Conservation (phyloP, 2,113 vertebrate genomes). For the Stegostoma tigrinum region DNA sequence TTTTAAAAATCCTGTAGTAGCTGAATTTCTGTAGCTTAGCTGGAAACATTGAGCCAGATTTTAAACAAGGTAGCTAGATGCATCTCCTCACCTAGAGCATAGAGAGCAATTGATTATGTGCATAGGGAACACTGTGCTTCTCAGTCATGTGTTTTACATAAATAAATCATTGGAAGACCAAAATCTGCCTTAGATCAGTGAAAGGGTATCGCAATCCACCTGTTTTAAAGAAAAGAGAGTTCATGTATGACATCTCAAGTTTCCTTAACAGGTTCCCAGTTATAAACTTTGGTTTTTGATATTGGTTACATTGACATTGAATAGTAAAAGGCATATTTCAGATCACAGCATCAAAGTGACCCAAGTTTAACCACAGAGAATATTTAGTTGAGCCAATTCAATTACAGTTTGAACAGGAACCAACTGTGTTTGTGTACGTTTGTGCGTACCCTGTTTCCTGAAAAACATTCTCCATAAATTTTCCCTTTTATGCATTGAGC, state of each 20-base stretch:
- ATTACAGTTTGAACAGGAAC: too few species aligned
- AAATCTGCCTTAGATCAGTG: neutral
- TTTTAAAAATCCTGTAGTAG: neutral
- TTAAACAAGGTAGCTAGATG: neutral
- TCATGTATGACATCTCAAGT: neutral
- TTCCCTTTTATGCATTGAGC: neutral
- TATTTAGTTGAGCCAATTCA: too few species aligned
- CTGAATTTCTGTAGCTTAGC: neutral
- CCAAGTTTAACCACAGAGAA: too few species aligned
- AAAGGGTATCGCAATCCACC: too few species aligned
- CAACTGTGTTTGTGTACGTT: too few species aligned
- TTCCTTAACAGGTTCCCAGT: neutral
- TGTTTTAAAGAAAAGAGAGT: too few species aligned
- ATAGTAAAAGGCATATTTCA: too few species aligned
- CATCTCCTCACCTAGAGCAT: neutral
- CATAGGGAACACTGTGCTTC: neutral
- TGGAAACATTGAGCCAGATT: neutral
- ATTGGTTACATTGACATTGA: too few species aligned
- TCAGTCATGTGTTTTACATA: neutral
- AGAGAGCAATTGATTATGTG: too few species aligned
- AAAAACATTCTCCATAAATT: neutral
- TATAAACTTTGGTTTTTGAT: too few species aligned
- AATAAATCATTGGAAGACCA: neutral
- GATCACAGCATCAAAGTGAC: too few species aligned
- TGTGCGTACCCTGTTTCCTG: neutral